These are phyloP conservation scores for Hydrophis major DNA, from an alignment of 2,797 vertebrate genomes.

Conservation along the genomic window DNA sequence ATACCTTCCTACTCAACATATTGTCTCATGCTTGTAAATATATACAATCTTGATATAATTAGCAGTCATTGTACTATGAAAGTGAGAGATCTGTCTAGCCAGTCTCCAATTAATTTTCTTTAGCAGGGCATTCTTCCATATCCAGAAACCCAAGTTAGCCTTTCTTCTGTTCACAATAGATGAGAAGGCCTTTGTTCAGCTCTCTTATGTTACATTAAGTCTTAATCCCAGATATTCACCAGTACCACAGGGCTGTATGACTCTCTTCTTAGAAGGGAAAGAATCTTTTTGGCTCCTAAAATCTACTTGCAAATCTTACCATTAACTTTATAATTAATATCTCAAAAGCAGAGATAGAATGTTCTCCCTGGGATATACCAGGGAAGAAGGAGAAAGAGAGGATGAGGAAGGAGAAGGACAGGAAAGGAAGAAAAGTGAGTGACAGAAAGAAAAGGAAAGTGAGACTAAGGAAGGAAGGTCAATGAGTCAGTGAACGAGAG, in stretches of 20 bases:
- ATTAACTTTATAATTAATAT: background rate
- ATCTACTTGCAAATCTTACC: background rate
- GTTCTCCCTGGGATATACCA: background rate
- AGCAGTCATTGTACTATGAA: slow-evolving; percentile 7
- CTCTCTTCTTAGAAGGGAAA: background rate
- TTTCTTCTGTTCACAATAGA: background rate
- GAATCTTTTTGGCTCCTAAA: background rate
- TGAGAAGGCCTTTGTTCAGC: background rate
- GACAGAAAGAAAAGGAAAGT: background rate
- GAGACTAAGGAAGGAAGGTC: background rate
- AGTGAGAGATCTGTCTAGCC: slow-evolving; percentile 9
- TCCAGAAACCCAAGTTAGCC: background rate
- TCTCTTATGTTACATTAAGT: background rate
- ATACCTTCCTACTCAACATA: slow-evolving; percentile 4
- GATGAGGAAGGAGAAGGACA: background rate
- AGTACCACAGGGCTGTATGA: background rate
- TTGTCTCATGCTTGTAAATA: slow-evolving; percentile 15
- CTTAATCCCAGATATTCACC: background rate
- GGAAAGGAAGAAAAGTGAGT: background rate
- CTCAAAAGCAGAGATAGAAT: background rate
- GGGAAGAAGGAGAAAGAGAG: background rate
- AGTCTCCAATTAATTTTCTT: background rate
- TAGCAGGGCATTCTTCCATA: background rate
- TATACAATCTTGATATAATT: background rate
- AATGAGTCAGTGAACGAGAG: background rate